A percentile compares a stretch with the other conserved stretches of the same genome.
These are phyloP conservation scores for Parauchenoglanis ngamensis DNA, from an alignment of 2,797 vertebrate genomes.

Conservation along the genomic window DNA sequence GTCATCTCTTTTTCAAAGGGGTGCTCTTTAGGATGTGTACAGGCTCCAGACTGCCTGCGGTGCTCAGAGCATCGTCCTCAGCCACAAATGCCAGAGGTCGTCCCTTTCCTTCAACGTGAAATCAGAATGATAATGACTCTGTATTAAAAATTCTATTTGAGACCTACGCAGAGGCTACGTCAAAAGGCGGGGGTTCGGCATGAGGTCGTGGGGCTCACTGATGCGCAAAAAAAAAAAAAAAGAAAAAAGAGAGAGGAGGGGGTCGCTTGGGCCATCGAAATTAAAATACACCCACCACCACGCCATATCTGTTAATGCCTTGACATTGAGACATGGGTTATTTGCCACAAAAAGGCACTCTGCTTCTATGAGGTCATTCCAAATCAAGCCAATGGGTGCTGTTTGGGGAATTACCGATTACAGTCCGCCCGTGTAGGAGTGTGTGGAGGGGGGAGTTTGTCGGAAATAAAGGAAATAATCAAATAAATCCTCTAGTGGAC, in stretches of 20 bases:
- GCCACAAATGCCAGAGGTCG: constrained; percentile 72
- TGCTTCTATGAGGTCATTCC: constrained; percentile 66
- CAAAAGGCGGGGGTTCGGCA: constrained; percentile 68
- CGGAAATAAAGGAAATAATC: constrained; percentile 74
- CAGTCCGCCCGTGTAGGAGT: constrained; percentile 61
- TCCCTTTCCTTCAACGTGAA: constrained; percentile 69
- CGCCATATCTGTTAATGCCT: constrained; percentile 73
- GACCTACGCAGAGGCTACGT: constrained; percentile 71
- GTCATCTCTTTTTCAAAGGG: constrained; percentile 35
- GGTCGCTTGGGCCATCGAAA: constrained; percentile 61
- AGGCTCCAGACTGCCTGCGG: constrained; percentile 49
- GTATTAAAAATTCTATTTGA: constrained; percentile 77
- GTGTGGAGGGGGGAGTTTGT: neutral
- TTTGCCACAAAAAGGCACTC: constrained; percentile 68
- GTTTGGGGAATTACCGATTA: constrained; percentile 75
- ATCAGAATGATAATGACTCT: constrained; percentile 77
- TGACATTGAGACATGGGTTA: constrained; percentile 73
- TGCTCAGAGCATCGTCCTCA: constrained; percentile 52
- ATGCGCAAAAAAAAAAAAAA: constrained; percentile 79
- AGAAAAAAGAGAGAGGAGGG: constrained; percentile 36
- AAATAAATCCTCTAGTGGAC: constrained; percentile 71
- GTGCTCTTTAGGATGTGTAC: constrained; percentile 34
- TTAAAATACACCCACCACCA: constrained; percentile 70
- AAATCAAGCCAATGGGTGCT: constrained; percentile 67
- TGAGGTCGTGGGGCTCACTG: constrained; percentile 62